Evolutionary conservation across 2,888 invertebrate species (phyloP).

Genomic region (Zhuqinia jingwanae): DNA sequence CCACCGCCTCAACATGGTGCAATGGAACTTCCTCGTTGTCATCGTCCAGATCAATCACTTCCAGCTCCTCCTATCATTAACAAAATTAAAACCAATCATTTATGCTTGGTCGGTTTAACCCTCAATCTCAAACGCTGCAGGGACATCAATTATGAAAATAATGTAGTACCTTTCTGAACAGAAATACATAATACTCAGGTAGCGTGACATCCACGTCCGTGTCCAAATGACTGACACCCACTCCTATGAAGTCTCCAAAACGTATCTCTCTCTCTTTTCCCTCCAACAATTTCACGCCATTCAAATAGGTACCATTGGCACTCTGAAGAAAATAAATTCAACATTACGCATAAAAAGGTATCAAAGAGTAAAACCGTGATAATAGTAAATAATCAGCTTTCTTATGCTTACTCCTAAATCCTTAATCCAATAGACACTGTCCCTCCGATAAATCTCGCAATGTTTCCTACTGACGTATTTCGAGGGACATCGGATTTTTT

Average conservation of each 20-base stretch:
- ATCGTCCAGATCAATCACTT: not conserved
- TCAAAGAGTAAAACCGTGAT: not conserved
- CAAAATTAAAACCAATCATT: not conserved
- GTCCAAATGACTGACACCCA: constrained; percentile 60
- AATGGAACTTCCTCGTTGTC: no score
- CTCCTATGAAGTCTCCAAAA: constrained; percentile 69
- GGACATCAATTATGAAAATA: not conserved
- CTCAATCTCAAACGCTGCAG: not conserved
- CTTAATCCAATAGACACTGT: constrained; percentile 63
- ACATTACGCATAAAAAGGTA: no score
- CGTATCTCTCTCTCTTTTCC: constrained; percentile 67
- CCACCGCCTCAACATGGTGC: no score
- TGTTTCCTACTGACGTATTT: constrained; percentile 68
- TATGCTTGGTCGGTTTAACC: no score
- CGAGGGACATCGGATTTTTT: constrained; percentile 40
- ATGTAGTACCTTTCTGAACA: constrained; percentile 46
- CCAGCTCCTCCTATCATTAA: not conserved
- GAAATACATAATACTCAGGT: constrained; percentile 63
- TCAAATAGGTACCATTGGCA: constrained; percentile 74
- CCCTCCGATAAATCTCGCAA: constrained; percentile 55
- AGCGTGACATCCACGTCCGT: not conserved
- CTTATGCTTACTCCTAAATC: constrained; percentile 71
- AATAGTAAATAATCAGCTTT: no score
- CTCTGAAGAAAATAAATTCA: constrained; percentile 59
- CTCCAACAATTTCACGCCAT: constrained; percentile 42